These are phyloP conservation scores for Ladona fulva DNA, from an alignment of 1,140 invertebrate genomes.

Conservation along the genomic window DNA sequence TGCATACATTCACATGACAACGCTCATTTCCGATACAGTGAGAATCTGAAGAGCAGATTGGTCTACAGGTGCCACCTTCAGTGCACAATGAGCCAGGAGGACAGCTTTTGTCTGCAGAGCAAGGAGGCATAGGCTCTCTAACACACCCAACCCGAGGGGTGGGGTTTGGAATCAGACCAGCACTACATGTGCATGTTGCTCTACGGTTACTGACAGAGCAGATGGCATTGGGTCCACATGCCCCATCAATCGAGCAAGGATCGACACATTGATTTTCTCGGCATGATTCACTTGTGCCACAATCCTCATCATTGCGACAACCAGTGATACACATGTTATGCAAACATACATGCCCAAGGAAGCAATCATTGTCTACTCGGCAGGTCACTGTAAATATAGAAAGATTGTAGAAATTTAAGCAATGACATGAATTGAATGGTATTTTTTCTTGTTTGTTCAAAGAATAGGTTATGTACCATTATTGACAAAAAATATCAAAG, in stretches of 20 bases:
- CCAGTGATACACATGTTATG: slow-evolving; percentile 76
- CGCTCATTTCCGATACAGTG: slow-evolving; percentile 75
- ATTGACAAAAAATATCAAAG: slow-evolving; percentile 13
- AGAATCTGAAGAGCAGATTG: slow-evolving; percentile 60
- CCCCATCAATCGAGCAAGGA: slow-evolving; percentile 59
- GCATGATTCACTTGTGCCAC: slow-evolving; percentile 70
- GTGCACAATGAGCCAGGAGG: slow-evolving; percentile 56
- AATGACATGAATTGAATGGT: not conserved
- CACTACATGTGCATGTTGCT: slow-evolving; percentile 66
- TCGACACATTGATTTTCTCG: slow-evolving; percentile 67
- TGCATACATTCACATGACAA: slow-evolving; percentile 54
- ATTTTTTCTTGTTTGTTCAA: too few relatives aligned
- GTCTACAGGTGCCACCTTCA: slow-evolving; percentile 53
- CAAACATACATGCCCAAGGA: slow-evolving; percentile 79
- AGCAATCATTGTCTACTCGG: slow-evolving; percentile 81
- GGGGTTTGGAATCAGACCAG: slow-evolving; percentile 72
- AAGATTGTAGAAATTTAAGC: slow-evolving; percentile 3
- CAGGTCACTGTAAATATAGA: slow-evolving; percentile 59
- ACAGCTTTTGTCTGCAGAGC: slow-evolving; percentile 65
- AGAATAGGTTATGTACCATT: not conserved
- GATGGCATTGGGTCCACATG: slow-evolving; percentile 74
- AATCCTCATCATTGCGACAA: slow-evolving; percentile 78
- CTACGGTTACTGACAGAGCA: slow-evolving; percentile 73
- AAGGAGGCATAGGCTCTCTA: slow-evolving; percentile 57
- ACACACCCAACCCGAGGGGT: slow-evolving; percentile 66